Conservation (phyloP, 2,888 invertebrate genomes). For the Merodon equestris region DNA sequence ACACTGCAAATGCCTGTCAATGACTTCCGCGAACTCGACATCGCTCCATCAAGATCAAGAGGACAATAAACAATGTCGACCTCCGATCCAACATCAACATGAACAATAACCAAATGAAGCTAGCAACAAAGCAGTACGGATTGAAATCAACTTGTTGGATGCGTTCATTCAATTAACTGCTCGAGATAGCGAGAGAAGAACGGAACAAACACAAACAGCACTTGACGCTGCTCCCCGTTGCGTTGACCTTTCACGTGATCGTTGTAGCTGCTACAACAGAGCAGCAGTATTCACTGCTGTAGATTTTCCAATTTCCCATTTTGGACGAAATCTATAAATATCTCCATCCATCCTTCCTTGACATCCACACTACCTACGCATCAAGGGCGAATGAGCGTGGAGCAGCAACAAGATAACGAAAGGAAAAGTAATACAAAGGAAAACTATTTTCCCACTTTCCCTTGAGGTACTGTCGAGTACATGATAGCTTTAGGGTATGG, state of each 20-base stretch:
- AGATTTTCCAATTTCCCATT: conserved; percentile 52
- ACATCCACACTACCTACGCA: too few species aligned
- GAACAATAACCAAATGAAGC: conserved; percentile 9
- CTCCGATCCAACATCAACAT: conserved; percentile 1
- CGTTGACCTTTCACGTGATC: conserved; percentile 48
- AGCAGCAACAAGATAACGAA: not conserved
- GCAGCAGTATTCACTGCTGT: conserved; percentile 31
- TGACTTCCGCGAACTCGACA: too few species aligned
- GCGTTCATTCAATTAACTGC: conserved; percentile 38
- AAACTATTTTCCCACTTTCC: conserved; percentile 38
- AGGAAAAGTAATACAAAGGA: conserved; percentile 7
- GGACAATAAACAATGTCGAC: conserved; percentile 13
- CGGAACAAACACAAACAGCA: too few species aligned
- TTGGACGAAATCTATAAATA: conserved; percentile 40
- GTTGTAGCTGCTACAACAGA: not conserved
- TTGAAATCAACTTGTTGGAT: conserved; percentile 56
- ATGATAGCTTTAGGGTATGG: conserved; percentile 1
- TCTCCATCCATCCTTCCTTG: not conserved
- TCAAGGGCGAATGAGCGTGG: too few species aligned
- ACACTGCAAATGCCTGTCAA: too few species aligned
- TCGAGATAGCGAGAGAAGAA: not conserved
- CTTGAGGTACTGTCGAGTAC: conserved; percentile 2
- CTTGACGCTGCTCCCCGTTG: conserved; percentile 11
- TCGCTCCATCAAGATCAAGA: conserved; percentile 24
- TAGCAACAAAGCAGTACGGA: conserved; percentile 24